A percentile compares a stretch with the other conserved stretches of the same genome.
phyloP scores from a whole-genome alignment of 2,888 invertebrate genomes.

The Sthenelais limicola region DNA sequence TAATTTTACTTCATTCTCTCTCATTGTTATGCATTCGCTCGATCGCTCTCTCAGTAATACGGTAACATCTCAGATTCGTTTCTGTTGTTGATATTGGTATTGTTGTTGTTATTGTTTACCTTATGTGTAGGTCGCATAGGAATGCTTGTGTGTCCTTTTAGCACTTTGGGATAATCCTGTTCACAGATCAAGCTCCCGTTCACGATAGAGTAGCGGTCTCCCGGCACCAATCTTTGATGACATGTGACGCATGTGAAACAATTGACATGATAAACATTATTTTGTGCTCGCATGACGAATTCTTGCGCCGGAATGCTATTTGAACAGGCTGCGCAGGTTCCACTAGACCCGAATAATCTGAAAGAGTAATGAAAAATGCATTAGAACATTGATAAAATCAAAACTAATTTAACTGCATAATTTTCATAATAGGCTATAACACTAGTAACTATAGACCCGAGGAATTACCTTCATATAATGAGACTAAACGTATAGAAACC shows the following conservation, averaged over 20 bases:
- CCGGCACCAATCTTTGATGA: conserved; percentile 88
- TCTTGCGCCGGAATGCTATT: conserved; percentile 94
- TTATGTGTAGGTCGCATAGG: conserved; percentile 61
- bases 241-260: conserved; percentile 97
- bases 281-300: conserved; percentile 88
- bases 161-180: conserved; percentile 94
- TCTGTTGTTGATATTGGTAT: conserved; percentile 31
- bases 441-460: too few species aligned
- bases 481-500: too few species aligned
- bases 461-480: too few species aligned
- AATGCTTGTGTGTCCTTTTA: conserved; percentile 71
- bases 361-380: conserved; percentile 43
- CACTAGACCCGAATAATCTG: conserved; percentile 93
- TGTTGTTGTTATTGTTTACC: conserved; percentile 51
- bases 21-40: too few species aligned
- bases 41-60: conserved; percentile 10
- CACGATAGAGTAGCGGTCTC: conserved; percentile 93
- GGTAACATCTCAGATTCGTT: conserved; percentile 13
- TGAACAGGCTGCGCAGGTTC: conserved; percentile 92
- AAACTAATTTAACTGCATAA: not conserved
- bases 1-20: too few species aligned
- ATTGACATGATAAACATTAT: conserved; percentile 90
- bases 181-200: conserved; percentile 94
- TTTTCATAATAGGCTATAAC: too few species aligned
- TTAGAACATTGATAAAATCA: not conserved